Conservation (phyloP, 23 tunicate genomes). For the Pegea sp. region DNA sequence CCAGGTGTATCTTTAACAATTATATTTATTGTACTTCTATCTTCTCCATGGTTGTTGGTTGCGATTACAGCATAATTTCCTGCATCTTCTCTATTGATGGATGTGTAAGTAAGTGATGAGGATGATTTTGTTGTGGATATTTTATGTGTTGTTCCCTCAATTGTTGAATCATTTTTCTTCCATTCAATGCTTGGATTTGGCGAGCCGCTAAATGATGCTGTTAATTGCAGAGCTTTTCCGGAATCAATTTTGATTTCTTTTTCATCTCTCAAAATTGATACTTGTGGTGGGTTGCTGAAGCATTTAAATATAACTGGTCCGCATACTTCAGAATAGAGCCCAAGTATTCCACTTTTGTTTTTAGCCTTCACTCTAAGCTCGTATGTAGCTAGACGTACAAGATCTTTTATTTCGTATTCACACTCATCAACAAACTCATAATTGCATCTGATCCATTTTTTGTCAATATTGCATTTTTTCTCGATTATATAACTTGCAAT, state of each 20-base stretch:
- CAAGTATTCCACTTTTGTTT: conserved; percentile 77
- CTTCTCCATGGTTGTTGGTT: conserved; percentile 87
- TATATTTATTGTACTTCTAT: conserved; percentile 41
- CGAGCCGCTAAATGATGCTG: conserved; percentile 44
- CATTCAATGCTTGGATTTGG: conserved; percentile 84
- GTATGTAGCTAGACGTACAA: conserved; percentile 68
- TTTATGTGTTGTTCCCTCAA: conserved; percentile 10
- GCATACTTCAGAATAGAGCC: conserved; percentile 49
- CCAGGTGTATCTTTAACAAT: conserved; percentile 87
- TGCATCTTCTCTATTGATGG: conserved; percentile 45
- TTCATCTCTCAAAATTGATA: conserved; percentile 6
- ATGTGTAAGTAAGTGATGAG: conserved; percentile 31
- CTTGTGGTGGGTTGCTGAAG: conserved; percentile 28
- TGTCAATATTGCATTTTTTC: conserved; percentile 59
- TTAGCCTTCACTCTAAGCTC: conserved; percentile 70
- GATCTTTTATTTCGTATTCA: conserved; percentile 60
- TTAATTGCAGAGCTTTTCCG: conserved; percentile 42
- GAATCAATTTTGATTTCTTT: conserved; percentile 31
- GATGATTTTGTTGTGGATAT: conserved; percentile 9
- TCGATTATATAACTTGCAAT: conserved; percentile 70
- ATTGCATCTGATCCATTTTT: conserved; percentile 86
- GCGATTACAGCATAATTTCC: conserved; percentile 37
- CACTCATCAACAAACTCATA: conserved; percentile 42
- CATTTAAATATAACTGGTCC: conserved; percentile 67
- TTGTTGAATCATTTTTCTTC: conserved; percentile 28